Percentiles rank a stretch among this genome's conserved stretches.
These are phyloP conservation scores for Acrocera orbiculus DNA, from an alignment of 2,888 invertebrate genomes.

Conservation along the genomic window DNA sequence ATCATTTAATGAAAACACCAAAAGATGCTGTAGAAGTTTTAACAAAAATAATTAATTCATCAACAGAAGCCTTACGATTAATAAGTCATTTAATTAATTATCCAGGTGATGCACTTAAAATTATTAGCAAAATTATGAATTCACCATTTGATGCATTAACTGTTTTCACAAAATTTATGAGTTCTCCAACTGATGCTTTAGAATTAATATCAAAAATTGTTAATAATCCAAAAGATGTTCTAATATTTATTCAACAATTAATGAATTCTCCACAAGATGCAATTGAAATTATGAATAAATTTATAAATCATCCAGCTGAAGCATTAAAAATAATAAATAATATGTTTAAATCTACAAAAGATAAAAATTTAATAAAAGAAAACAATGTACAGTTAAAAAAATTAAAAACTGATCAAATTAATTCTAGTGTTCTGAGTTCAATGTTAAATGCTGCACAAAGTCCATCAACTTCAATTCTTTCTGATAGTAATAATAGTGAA, in stretches of 20 bases:
- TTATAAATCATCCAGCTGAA: constrained; percentile 30
- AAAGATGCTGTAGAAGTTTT: constrained; percentile 24
- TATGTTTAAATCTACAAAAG: constrained; percentile 19
- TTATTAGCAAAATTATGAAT: constrained; percentile 32
- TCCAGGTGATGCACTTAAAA: constrained; percentile 30
- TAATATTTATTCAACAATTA: constrained; percentile 28
- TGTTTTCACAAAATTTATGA: constrained; percentile 32
- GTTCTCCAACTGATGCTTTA: constrained; percentile 31
- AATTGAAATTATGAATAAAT: constrained; percentile 30
- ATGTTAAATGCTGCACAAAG: constrained; percentile 10
- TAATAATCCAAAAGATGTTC: constrained; percentile 30
- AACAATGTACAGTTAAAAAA: too few species aligned
- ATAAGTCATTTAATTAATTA: constrained; percentile 29
- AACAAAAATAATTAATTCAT: constrained; percentile 27
- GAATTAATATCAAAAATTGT: constrained; percentile 31
- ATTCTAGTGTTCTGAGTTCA: constrained; percentile 13
- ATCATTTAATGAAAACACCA: constrained; percentile 26
- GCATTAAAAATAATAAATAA: constrained; percentile 28
- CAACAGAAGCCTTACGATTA: constrained; percentile 27
- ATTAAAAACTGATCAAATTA: too few species aligned
- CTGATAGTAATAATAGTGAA: neutral
- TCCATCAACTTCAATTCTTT: constrained; percentile 1
- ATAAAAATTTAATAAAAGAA: neutral
- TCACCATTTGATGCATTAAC: constrained; percentile 31
- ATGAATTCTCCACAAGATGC: constrained; percentile 31